Evolutionary conservation across 1,140 invertebrate genomes (phyloP), one percentile per base, ranked within the genome.

Genomic region (Pomacea maculata): DNA sequence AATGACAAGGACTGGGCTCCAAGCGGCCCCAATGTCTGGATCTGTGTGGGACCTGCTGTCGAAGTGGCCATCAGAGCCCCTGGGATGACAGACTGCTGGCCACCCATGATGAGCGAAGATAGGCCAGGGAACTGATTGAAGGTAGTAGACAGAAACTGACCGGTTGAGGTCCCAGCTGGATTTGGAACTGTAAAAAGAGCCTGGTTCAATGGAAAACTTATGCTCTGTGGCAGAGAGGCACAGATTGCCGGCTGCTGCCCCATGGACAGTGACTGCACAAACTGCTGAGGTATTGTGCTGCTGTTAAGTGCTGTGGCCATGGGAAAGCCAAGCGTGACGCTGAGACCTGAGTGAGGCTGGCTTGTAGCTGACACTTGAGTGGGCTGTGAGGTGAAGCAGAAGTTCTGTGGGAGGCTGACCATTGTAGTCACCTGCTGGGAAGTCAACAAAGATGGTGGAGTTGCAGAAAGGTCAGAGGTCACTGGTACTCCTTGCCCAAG

Each of bases 251-350:
- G 82, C 67, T 83, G 82, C 74, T 84, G 83, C 29, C 81, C 57
- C 65, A 84, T 61, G 21, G 81, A 79, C 67, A 84, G 65, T 1
- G 83, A 80, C 76, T 82, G 83, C 52, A 84, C 74, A 72, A 83
- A 81, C 34, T 82, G 83, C n/a, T 76, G 78, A 25, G 79, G 45
- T 14, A 84, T 63, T n/a, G 70, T 67, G 45, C 52, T 61, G 29
- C 78, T 45, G 67, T 61, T 70, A 19, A 78, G 67, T 2, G 63
- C 81, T 17, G 63, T 34, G 6, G 77, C 77, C 71, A 83, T 68
- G 61, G 82, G 79, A 61, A 83, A 80, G 29, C 82, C 82, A 21
- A 80, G 75, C 3, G 79, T 78, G n/a, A 80, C 71, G 25, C 52
- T 77, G 21, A 79, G 75, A 55, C 71, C 61, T 45, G 74, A 77